These are phyloP conservation scores for Columba janthina DNA, from an alignment of 2,113 vertebrate species.

Conservation along the genomic window DNA sequence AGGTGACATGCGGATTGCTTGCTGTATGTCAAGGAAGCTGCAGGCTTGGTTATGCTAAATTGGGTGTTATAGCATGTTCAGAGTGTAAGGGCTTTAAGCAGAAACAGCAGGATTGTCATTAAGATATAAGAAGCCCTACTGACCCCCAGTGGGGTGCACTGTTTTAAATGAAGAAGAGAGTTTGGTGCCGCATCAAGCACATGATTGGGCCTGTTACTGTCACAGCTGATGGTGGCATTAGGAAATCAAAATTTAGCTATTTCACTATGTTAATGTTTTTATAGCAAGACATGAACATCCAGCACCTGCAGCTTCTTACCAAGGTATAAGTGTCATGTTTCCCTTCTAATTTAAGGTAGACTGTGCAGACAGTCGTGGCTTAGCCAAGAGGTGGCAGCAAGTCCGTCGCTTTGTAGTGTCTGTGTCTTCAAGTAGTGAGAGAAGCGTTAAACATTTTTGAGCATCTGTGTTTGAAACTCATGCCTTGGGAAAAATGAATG, in stretches of 20 bases:
- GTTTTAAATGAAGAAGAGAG: background rate
- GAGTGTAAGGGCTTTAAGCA: background rate
- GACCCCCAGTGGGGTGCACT: accelerated
- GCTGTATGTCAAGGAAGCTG: background rate
- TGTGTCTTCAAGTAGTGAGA: background rate
- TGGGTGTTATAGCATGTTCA: accelerated
- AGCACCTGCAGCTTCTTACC: background rate
- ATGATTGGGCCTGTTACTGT: accelerated
- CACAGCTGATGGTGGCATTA: background rate
- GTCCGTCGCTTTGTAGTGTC: background rate
- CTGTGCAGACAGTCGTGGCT: accelerated
- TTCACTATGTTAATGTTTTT: background rate
- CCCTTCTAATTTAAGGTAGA: background rate
- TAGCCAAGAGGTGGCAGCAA: background rate
- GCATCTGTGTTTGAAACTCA: background rate
- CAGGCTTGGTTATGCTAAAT: accelerated
- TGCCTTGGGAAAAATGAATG: background rate
- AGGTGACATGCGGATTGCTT: accelerated
- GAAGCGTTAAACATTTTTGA: background rate
- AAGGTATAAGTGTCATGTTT: background rate
- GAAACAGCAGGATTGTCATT: accelerated
- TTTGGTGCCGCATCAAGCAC: accelerated
- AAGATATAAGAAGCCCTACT: background rate
- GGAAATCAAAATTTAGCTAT: background rate
- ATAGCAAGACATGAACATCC: accelerated